Evolutionary conservation across 2,797 vertebrate species (phyloP).

Genomic region (Coreius guichenoti): DNA sequence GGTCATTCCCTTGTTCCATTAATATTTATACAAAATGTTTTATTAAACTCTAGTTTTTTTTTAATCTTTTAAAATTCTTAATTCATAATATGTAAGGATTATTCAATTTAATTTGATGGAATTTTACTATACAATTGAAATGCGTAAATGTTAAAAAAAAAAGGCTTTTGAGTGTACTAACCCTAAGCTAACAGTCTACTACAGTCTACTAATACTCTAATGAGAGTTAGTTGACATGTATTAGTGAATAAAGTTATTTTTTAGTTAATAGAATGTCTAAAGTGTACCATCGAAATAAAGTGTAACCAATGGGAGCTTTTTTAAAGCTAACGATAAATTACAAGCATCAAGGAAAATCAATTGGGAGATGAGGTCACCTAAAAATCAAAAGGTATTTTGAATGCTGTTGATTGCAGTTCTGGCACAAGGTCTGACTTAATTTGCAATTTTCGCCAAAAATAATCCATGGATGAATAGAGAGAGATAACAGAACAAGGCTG

Average conservation of each 20-base stretch:
- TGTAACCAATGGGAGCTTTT: not conserved
- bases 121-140: too few species aligned
- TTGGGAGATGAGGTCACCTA: slow-evolving; percentile 10
- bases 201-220: too few species aligned
- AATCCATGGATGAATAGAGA: slow-evolving; percentile 51
- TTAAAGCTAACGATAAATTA: not conserved
- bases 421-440: slow-evolving; percentile 33
- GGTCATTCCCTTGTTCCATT: too few species aligned
- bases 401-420: slow-evolving; percentile 21
- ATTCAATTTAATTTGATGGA: too few species aligned
- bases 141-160: too few species aligned
- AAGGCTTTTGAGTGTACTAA: too few species aligned
- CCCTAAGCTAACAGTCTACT: too few species aligned
- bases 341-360: slow-evolving; percentile 20
- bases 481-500: slow-evolving; percentile 42
- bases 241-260: not conserved
- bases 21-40: too few species aligned
- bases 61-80: too few species aligned
- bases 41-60: too few species aligned
- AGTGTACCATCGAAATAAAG: not conserved
- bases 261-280: not conserved
- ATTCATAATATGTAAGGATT: too few species aligned
- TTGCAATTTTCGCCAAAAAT: slow-evolving; percentile 36
- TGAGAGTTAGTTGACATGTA: too few species aligned
- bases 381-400: slow-evolving; percentile 31